A percentile compares a stretch with the other conserved stretches of the same genome.
phyloP scores from a whole-genome alignment of 2,797 vertebrate genomes.

The Pseudochromis fuscus region DNA sequence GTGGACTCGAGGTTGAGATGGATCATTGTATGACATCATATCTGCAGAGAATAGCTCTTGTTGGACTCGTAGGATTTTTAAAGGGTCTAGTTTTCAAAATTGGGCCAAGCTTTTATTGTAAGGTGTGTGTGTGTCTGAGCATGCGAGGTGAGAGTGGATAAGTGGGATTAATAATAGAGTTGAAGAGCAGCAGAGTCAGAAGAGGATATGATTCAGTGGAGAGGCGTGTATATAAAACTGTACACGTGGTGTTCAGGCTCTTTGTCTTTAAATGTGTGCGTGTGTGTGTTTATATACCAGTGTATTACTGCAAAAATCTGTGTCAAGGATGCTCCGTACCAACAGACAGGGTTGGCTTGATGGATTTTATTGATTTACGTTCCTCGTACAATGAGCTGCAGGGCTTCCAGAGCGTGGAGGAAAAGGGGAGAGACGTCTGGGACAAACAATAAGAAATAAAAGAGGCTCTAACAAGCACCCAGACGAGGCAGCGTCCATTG shows the following conservation, averaged over 20 bases:
- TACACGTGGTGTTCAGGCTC: slow-evolving; percentile 14
- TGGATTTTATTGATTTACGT: slow-evolving; percentile 81
- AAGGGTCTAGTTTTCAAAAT: slow-evolving; percentile 38
- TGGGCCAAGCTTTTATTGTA: slow-evolving; percentile 25
- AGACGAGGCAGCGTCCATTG: slow-evolving; percentile 27
- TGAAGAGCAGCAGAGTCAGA: slow-evolving; percentile 43
- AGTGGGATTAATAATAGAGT: slow-evolving; percentile 77
- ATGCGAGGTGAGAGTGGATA: slow-evolving; percentile 51
- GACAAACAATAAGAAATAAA: slow-evolving; percentile 58
- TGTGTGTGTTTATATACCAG: slow-evolving; percentile 13
- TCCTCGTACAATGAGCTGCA: slow-evolving; percentile 53
- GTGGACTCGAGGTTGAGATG: slow-evolving; percentile 21
- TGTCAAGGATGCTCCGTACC: slow-evolving; percentile 67
- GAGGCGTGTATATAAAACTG: slow-evolving; percentile 42
- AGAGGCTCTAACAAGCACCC: slow-evolving; percentile 35
- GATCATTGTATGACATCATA: slow-evolving; percentile 68
- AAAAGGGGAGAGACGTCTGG: slow-evolving; percentile 31
- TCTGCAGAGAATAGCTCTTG: slow-evolving; percentile 22
- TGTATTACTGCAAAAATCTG: slow-evolving; percentile 43
- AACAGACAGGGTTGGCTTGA: slow-evolving; percentile 62
- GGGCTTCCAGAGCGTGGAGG: slow-evolving; percentile 28
- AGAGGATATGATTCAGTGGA: slow-evolving; percentile 52
- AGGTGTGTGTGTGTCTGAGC: slow-evolving; percentile 16
- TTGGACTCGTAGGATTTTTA: slow-evolving; percentile 42
- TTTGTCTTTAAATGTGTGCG: slow-evolving; percentile 32